phyloP scores from a whole-genome alignment of 1,140 invertebrate genomes.

The Acromyrmex echinatior region DNA sequence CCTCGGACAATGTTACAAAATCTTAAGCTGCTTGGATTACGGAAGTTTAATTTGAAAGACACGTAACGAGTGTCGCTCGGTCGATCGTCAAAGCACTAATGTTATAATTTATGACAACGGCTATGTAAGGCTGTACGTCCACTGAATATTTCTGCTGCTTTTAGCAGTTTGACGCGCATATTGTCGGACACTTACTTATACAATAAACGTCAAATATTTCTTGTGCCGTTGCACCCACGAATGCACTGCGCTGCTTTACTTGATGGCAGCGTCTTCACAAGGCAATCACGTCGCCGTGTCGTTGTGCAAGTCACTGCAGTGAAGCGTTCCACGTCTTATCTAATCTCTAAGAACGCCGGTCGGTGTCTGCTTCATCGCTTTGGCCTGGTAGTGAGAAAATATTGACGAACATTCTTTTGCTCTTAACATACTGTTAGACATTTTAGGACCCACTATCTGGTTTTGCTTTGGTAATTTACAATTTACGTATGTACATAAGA shows the following conservation, averaged over 20 bases:
- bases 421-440: constrained; percentile 24
- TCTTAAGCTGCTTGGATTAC: constrained; percentile 32
- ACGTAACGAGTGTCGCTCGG: constrained; percentile 19
- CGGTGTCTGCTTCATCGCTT: constrained; percentile 55
- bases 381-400: constrained; percentile 66
- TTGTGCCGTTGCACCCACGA: constrained; percentile 42
- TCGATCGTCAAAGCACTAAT: background rate
- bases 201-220: constrained; percentile 69
- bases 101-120: constrained; percentile 45
- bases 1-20: constrained; percentile 24
- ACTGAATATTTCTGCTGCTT: constrained; percentile 38
- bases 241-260: background rate
- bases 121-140: background rate
- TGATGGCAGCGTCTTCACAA: constrained; percentile 13
- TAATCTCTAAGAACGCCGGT: constrained; percentile 66
- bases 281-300: constrained; percentile 13
- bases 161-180: constrained; percentile 49
- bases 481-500: background rate
- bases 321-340: constrained; percentile 71
- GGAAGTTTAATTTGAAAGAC: constrained; percentile 45
- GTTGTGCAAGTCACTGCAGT: constrained; percentile 64
- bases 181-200: constrained; percentile 46
- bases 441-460: constrained; percentile 7
- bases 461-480: background rate
- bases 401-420: constrained; percentile 71